Percentiles rank a stretch among this genome's conserved stretches.
These are phyloP conservation scores for Orthosia incerta DNA, from an alignment of 2,888 invertebrate genomes.

Conservation along the genomic window DNA sequence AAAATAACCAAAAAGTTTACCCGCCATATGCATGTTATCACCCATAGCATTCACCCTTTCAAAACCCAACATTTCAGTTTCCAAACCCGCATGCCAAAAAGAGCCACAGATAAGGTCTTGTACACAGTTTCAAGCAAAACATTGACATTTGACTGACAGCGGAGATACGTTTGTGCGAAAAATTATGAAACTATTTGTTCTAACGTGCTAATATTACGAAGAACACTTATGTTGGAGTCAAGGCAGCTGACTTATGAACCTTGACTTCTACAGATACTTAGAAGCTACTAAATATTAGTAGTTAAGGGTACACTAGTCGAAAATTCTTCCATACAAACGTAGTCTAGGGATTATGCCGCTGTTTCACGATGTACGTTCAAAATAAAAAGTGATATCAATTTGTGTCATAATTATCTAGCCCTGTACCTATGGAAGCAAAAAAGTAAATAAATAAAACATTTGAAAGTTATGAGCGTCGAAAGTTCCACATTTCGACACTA, in stretches of 20 bases:
- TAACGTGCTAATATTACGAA: slow-evolving; percentile 8
- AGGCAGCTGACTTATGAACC: slow-evolving; percentile 1
- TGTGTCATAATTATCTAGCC: too few species aligned
- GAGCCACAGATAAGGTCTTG: slow-evolving; percentile 10
- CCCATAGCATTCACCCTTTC: not conserved
- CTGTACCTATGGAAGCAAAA: too few species aligned
- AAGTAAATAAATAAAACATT: too few species aligned
- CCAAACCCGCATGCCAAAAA: slow-evolving; percentile 23
- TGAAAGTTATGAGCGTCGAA: too few species aligned
- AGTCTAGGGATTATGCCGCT: too few species aligned
- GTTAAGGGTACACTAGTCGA: too few species aligned
- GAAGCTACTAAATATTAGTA: not conserved
- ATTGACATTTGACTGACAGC: slow-evolving; percentile 22
- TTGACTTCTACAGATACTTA: not conserved
- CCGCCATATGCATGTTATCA: slow-evolving; percentile 11
- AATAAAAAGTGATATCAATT: too few species aligned
- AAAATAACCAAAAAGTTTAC: not conserved
- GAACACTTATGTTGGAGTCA: slow-evolving; percentile 2
- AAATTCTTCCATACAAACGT: too few species aligned
- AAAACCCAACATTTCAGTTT: not conserved
- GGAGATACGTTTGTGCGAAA: slow-evolving; percentile 23
- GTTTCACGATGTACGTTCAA: too few species aligned
- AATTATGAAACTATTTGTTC: slow-evolving; percentile 27
- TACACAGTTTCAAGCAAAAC: not conserved
- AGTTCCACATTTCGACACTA: too few species aligned